Evolutionary conservation across 1,140 invertebrate genomes (phyloP), one percentile per base, ranked within the genome.

Genomic region (Panagrolaimus sp.): DNA sequence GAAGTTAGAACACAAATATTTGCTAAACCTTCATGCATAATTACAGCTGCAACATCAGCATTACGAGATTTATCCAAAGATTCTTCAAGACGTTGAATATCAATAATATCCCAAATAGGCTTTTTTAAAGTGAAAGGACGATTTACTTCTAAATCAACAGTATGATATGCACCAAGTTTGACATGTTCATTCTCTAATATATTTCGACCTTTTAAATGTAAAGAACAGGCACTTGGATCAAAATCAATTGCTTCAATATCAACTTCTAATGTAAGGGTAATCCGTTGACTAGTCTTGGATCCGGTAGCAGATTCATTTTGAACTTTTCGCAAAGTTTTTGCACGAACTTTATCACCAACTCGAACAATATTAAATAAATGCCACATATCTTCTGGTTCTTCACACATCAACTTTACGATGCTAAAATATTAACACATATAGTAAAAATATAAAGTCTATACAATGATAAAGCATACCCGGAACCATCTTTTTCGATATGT

Each of bases 301-400:
- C 76, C 12, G 70, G 74, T 7, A 70, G 28, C 15, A 21, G 21
- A 26, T 26, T 12, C 52, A n/a, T 58, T 58, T 8, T 5, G 75
- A 17, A 79, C 73, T 75, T 79, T 79, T 85, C 93, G 89, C 68
- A 97, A 90, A 15, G 96, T 98, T 8, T 94, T 93, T 71, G 92
- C 92, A 70, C 89, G 89, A 17, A 98, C 89, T 73, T 88, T 88
- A 86, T 98, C 95, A 43, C 92, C 93, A 83, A 91, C 89, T 9
- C 89, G 86, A 71, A 99, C 91, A 45, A 99, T 86, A 86, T 99
- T 99, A 83, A 95, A 99, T 0, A 92, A 90, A 86, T 98, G 95
- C 96, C 96, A 99, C 91, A 99, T 96, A 84, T 99, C 96, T 85
- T 99, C 96, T 4, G 91, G 87, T 84, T 99, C 94, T 84, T 99